Percentiles rank a stretch among this genome's conserved stretches.
Evolutionary conservation across 1,140 invertebrate species (phyloP).

Genomic region (Andrena cerasifolii): DNA sequence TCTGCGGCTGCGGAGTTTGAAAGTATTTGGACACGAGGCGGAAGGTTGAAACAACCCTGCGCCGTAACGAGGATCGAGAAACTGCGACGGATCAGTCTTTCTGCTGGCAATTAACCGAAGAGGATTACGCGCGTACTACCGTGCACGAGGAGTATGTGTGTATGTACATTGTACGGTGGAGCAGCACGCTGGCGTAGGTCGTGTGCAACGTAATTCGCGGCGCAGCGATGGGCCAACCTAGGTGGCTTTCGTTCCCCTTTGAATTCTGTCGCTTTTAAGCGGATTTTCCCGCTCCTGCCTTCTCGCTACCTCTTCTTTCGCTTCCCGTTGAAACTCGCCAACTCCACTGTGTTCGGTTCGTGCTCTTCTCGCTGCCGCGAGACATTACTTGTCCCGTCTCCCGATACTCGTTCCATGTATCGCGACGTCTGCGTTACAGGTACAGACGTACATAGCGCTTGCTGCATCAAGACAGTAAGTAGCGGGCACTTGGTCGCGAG

Average conservation of each 20-base stretch:
- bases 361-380: neutral
- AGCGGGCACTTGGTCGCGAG: too few relatives aligned
- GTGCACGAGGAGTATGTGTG: neutral
- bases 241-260: conserved; percentile 40
- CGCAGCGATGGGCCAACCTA: conserved; percentile 32
- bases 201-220: conserved; percentile 32
- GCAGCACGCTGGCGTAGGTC: too few relatives aligned
- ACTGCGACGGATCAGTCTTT: conserved; percentile 53
- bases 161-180: neutral
- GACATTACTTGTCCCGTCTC: neutral
- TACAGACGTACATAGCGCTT: too few relatives aligned
- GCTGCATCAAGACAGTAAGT: too few relatives aligned
- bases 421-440: too few relatives aligned
- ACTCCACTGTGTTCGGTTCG: neutral
- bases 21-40: conserved; percentile 40
- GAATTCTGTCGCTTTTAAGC: conserved; percentile 57
- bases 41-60: neutral
- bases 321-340: neutral
- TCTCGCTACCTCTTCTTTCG: neutral
- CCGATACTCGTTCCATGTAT: too few relatives aligned
- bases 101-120: conserved; percentile 62
- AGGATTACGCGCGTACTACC: conserved; percentile 55
- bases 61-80: conserved; percentile 49
- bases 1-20: conserved; percentile 35
- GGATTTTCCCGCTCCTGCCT: conserved; percentile 45